Conservation (phyloP, 1,140 invertebrate genomes). For the Zaprionus africanus region DNA sequence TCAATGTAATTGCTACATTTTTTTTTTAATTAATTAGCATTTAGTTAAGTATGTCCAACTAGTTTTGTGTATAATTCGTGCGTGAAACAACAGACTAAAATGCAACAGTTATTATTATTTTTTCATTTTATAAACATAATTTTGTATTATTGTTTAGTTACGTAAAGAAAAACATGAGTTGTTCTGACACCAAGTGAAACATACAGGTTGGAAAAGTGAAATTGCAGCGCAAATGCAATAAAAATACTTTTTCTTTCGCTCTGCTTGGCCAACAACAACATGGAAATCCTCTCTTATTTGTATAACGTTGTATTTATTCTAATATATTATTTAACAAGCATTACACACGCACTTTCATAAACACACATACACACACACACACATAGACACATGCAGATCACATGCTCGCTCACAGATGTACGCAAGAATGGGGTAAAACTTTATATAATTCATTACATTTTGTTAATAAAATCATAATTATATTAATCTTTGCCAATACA, state of each 20-base stretch:
- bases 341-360: slow-evolving; percentile 6
- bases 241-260: neutral
- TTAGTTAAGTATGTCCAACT: slow-evolving; percentile 51
- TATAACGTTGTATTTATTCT: slow-evolving; percentile 77
- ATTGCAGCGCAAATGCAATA: slow-evolving; percentile 1
- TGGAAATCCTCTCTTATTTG: slow-evolving; percentile 69
- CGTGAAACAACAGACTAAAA: slow-evolving; percentile 55
- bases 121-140: slow-evolving; percentile 30
- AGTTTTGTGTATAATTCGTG: slow-evolving; percentile 79
- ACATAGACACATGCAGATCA: slow-evolving; percentile 27
- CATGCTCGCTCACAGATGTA: slow-evolving; percentile 37
- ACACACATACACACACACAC: slow-evolving; percentile 26
- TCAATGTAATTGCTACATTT: slow-evolving; percentile 63
- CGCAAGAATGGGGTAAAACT: slow-evolving; percentile 36
- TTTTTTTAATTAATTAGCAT: slow-evolving; percentile 53
- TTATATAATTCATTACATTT: slow-evolving; percentile 65
- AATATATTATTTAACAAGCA: slow-evolving; percentile 61
- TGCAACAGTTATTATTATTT: slow-evolving; percentile 44
- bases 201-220: neutral
- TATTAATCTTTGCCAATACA: slow-evolving; percentile 69
- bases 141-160: slow-evolving; percentile 79
- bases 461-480: slow-evolving; percentile 71
- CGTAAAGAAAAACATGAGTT: slow-evolving; percentile 10
- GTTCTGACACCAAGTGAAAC: neutral
- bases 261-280: slow-evolving; percentile 25